Conservation (phyloP, 2,113 vertebrate genomes). For the Rhinolophus ferrumequinum region DNA sequence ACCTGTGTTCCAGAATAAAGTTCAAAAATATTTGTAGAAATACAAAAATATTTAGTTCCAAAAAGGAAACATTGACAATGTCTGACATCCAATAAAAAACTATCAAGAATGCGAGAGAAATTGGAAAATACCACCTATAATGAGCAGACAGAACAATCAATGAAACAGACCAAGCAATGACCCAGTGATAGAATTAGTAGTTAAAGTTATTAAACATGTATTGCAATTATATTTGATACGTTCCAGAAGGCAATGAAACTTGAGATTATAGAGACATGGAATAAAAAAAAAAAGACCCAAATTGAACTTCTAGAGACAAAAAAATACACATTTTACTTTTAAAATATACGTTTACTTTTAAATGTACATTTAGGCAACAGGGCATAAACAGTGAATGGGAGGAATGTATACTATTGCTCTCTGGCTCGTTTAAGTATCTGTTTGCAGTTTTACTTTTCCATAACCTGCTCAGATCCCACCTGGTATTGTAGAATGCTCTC, state of each 20-base stretch:
- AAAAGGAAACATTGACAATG: background rate
- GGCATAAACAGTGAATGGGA: background rate
- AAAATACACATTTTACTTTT: constrained; percentile 16
- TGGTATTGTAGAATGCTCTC: background rate
- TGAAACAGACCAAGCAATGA: background rate
- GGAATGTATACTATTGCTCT: background rate
- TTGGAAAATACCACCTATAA: background rate
- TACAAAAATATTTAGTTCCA: background rate
- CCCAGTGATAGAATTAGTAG: background rate
- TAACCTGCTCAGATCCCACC: background rate
- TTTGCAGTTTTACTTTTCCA: background rate
- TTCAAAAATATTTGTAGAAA: background rate
- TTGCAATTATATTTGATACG: background rate
- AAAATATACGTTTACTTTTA: background rate
- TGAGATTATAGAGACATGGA: background rate
- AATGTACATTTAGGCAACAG: background rate
- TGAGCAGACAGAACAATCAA: background rate
- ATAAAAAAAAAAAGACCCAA: background rate
- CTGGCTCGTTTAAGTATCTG: background rate
- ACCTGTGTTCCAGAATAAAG: background rate
- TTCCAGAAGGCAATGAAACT: background rate
- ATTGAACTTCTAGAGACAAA: background rate
- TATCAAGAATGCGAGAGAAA: background rate
- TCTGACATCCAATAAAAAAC: background rate
- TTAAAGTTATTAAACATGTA: background rate